Percentiles rank a stretch among this genome's conserved stretches.
These are phyloP conservation scores for Actinia equina DNA, from an alignment of 64 coral and sea anemone genomes.

Conservation along the genomic window DNA sequence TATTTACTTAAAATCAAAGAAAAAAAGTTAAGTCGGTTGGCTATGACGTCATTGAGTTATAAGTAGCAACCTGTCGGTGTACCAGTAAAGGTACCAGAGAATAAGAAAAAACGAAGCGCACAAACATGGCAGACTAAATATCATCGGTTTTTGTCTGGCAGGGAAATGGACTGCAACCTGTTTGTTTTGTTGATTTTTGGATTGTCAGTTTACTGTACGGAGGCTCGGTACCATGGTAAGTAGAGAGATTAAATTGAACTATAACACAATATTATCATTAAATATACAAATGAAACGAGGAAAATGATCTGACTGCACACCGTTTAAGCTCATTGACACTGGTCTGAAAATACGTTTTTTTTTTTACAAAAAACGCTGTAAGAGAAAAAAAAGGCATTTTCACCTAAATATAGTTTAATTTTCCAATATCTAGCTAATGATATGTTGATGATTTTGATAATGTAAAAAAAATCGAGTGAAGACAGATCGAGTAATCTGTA, in stretches of 20 bases:
- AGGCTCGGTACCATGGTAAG: neutral
- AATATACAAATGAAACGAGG: neutral
- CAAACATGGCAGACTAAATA: slow-evolving; percentile 11
- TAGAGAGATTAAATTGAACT: neutral
- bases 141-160: neutral
- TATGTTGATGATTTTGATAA: too few species aligned
- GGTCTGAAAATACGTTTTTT: neutral
- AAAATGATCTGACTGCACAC: neutral
- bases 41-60: neutral
- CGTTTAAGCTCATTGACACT: neutral
- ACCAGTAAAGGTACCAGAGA: neutral
- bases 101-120: neutral
- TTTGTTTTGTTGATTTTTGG: neutral
- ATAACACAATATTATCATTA: neutral
- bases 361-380: neutral
- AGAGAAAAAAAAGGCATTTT: neutral
- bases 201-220: neutral
- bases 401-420: too few species aligned
- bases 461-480: too few species aligned
- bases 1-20: neutral
- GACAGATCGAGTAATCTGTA: too few species aligned
- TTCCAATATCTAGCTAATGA: too few species aligned
- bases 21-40: neutral
- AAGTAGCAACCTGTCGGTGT: neutral
- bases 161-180: slow-evolving; percentile 15